Evolutionary conservation across 2,113 vertebrate genomes (phyloP).

Genomic region (Sapajus apella): DNA sequence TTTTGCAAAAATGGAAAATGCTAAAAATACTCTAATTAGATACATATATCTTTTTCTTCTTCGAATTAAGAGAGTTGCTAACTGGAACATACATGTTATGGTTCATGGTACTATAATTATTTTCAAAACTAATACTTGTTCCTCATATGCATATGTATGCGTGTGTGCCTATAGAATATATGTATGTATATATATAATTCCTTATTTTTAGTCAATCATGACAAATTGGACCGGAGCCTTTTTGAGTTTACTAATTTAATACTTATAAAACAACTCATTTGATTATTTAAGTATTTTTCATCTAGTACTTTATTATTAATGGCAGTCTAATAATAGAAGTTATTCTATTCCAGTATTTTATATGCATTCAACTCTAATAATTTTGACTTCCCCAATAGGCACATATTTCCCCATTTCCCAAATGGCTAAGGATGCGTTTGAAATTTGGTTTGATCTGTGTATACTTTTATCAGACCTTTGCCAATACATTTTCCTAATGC

Average conservation of each 20-base stretch:
- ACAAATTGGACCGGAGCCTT: not conserved
- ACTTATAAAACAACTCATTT: not conserved
- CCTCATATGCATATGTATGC: no score
- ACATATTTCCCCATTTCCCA: not conserved
- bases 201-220: not conserved
- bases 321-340: not conserved
- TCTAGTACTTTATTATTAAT: not conserved
- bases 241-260: not conserved
- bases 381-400: not conserved
- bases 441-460: not conserved
- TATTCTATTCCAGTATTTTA: not conserved
- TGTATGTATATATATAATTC: not conserved
- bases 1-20: conserved; percentile 18
- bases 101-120: not conserved
- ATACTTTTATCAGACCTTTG: not conserved
- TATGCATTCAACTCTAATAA: not conserved
- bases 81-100: not conserved
- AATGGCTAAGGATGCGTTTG: not conserved
- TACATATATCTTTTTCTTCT: not conserved
- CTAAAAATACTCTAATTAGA: not conserved
- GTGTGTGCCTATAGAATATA: not conserved
- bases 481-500: not conserved
- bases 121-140: not conserved
- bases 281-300: conserved; percentile 8
- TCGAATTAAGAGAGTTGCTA: conserved; percentile 5